Evolutionary conservation across 2,888 invertebrate genomes (phyloP).

Genomic region (Pyrgus malvae): DNA sequence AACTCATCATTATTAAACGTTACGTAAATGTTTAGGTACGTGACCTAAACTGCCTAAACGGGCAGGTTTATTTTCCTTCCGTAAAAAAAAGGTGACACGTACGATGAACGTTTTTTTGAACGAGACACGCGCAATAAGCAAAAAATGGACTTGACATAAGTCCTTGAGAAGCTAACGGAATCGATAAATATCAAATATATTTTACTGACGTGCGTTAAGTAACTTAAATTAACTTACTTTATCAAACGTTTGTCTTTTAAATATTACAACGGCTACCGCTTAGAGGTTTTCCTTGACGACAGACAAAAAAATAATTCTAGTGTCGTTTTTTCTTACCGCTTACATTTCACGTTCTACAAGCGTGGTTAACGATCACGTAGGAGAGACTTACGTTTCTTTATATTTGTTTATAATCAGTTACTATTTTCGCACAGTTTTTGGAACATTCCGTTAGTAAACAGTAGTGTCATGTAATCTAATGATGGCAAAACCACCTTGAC

Average conservation of each 20-base stretch:
- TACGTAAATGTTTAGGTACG: too few species aligned
- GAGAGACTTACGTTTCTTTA: not conserved
- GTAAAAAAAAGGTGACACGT: not conserved
- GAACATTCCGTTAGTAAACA: slow-evolving; percentile 9
- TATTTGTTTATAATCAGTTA: slow-evolving; percentile 4
- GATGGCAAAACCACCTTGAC: slow-evolving; percentile 25
- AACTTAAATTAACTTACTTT: slow-evolving; percentile 7
- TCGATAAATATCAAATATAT: slow-evolving; percentile 1
- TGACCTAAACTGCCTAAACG: not conserved
- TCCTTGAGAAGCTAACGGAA: slow-evolving; percentile 9
- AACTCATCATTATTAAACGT: not conserved
- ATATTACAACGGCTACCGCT: not conserved
- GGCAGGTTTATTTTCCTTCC: not conserved
- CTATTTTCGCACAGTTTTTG: not conserved
- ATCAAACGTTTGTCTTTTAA: slow-evolving; percentile 1
- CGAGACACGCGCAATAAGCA: not conserved
- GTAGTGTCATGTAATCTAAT: not conserved
- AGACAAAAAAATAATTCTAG: not conserved
- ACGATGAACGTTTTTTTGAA: too few species aligned
- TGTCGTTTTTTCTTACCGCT: not conserved
- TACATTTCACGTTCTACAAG: not conserved
- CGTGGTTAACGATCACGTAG: not conserved
- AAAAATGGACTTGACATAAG: not conserved
- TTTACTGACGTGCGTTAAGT: slow-evolving; percentile 5
- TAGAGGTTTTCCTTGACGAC: not conserved